Evolutionary conservation across 35 echinoderm and acorn worm genomes (phyloP).

Genomic region (Apostichopus parvimensis): DNA sequence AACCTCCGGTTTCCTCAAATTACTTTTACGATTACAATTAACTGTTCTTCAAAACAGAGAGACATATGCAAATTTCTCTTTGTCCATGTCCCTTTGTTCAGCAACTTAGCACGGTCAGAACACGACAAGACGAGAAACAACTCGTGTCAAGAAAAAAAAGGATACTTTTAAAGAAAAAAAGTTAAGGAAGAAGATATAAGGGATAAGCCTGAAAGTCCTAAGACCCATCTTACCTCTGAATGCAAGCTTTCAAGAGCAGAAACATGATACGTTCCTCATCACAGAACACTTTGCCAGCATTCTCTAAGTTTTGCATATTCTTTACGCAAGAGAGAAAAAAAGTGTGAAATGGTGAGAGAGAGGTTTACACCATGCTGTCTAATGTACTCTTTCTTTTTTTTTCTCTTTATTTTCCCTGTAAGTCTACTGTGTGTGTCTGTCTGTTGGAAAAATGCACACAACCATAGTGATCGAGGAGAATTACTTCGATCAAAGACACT

Average conservation of each 20-base stretch:
- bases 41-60: too few relatives aligned
- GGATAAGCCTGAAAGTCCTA: constrained; percentile 20
- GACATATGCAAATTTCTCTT: too few relatives aligned
- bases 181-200: background rate
- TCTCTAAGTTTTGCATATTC: constrained; percentile 44
- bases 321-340: constrained; percentile 37
- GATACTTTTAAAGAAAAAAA: background rate
- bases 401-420: background rate
- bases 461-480: too few relatives aligned
- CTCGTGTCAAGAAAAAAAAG: background rate
- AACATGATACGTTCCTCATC: constrained; percentile 45
- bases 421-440: background rate
- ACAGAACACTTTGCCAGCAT: constrained; percentile 48
- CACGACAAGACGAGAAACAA: background rate
- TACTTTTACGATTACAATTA: too few relatives aligned
- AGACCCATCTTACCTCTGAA: constrained; percentile 39
- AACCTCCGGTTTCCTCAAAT: too few relatives aligned
- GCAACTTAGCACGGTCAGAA: background rate
- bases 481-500: too few relatives aligned
- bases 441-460: too few relatives aligned
- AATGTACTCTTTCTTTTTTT: background rate
- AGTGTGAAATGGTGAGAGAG: constrained; percentile 21
- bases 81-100: too few relatives aligned
- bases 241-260: constrained; percentile 43
- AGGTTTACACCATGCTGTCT: background rate